Conservation (phyloP, 1,140 invertebrate species). For the Whitmania pigra region DNA sequence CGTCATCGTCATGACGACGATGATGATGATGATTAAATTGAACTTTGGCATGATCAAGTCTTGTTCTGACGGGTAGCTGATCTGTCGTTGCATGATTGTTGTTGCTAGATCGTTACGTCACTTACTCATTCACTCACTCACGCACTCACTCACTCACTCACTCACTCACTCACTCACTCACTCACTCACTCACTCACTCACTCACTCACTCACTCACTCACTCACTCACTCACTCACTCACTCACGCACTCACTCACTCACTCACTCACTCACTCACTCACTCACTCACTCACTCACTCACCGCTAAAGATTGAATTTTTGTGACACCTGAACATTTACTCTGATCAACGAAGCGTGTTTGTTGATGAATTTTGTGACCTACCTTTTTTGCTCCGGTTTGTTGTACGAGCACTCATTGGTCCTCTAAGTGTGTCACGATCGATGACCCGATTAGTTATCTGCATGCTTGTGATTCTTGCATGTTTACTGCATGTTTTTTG, state of each 20-base stretch:
- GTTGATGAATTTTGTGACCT: too few species aligned
- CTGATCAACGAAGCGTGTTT: too few species aligned
- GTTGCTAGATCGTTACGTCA: neutral
- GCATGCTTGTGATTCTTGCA: too few species aligned
- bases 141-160: slow-evolving; percentile 21
- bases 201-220: slow-evolving; percentile 14
- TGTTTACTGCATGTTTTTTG: too few species aligned
- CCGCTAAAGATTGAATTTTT: neutral
- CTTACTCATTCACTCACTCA: slow-evolving; percentile 19
- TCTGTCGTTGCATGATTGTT: neutral
- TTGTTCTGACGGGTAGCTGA: neutral
- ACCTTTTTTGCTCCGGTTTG: too few species aligned
- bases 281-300: slow-evolving; percentile 18
- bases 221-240: too few species aligned
- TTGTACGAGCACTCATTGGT: too few species aligned
- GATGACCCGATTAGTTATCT: too few species aligned
- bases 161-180: slow-evolving; percentile 19
- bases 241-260: too few species aligned
- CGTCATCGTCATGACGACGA: neutral
- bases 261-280: slow-evolving; percentile 15
- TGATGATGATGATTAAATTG: neutral
- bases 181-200: slow-evolving; percentile 11
- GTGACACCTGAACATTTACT: too few species aligned
- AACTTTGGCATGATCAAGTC: neutral
- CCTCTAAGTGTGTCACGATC: too few species aligned